Base-by-base conservation (phyloP, 2,888 invertebrate species). In the Caenorhabditis virilis region DNA sequence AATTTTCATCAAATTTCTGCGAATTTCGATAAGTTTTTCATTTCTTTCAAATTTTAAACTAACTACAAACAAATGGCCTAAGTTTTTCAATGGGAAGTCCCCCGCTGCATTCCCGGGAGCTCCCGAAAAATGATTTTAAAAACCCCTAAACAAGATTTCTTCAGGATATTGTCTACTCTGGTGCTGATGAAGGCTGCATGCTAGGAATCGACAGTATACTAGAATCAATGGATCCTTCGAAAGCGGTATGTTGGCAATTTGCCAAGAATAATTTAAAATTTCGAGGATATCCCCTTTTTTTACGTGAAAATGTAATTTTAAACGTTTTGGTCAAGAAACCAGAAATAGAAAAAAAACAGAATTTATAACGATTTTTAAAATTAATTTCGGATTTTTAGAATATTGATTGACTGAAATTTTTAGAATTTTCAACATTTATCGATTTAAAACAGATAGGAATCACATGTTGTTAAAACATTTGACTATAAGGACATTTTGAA, bases 131-230 rank as follows among this genome's bases (percentile, higher is more conserved):
- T n/a, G n/a, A n/a, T n/a, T n/a, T n/a, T n/a, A n/a, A n/a, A n/a
- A n/a, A n/a, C n/a, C n/a, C n/a, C n/a, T n/a, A n/a, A n/a, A n/a
- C n/a, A n/a, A n/a, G n/a, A n/a, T n/a, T 13, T 15, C 36, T 77
- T 23, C 56, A 77, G 53, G 80, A 80, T 51, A 57, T 63, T 30
- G 42, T 43, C 1, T 79, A 80, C 50, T 42, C 61, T 33, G 79
- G 78, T 15, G 58, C 67, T 11, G 80, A 80, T 55, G 80, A 79
- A 26, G 80, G 80, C 35, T 80, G 77, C 53, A 59, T 79, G 27
- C 72, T 78, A 20, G 80, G 80, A 20, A 65, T 80, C 35, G 77
- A 78, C 42, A 71, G 68, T 22, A 70, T 74, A 25, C 47, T 74
- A n/a, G 66, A 66, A 30, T 61, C 70, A 1, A 60, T 72, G 57